These are phyloP conservation scores for Lepeophtheirus salmonis DNA, from an alignment of 1,140 invertebrate species.

Conservation along the genomic window DNA sequence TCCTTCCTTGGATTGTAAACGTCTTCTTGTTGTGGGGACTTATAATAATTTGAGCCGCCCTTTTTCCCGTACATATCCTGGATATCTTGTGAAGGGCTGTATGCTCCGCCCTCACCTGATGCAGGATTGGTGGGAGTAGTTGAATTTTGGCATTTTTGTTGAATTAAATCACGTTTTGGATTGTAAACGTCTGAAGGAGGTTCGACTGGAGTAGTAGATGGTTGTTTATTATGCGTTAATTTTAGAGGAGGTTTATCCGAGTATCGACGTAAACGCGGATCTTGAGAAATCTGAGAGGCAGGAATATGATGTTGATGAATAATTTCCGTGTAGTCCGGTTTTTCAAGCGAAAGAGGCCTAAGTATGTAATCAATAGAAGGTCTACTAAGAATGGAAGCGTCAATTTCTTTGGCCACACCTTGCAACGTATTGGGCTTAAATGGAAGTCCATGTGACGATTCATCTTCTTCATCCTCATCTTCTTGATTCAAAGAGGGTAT, in stretches of 20 bases:
- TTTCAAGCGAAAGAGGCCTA: background rate
- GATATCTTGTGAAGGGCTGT: background rate
- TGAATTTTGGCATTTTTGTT: background rate
- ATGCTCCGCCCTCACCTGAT: background rate
- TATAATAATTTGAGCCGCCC: background rate
- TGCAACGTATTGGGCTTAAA: conserved; percentile 2
- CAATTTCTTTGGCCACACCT: conserved; percentile 9
- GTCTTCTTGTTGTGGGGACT: background rate
- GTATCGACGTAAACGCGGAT: conserved; percentile 14
- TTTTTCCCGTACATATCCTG: background rate
- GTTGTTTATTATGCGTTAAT: no score
- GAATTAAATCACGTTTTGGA: background rate
- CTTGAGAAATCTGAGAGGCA: background rate
- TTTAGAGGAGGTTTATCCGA: background rate
- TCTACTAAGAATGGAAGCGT: conserved; percentile 3
- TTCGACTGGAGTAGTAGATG: no score
- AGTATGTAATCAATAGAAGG: conserved; percentile 8
- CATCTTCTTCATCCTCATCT: conserved; percentile 5
- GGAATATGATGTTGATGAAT: background rate
- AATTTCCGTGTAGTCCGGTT: conserved; percentile 10
- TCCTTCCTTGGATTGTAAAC: background rate
- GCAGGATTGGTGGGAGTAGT: no score
- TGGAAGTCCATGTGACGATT: background rate
- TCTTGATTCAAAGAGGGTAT: background rate
- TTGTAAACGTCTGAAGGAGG: conserved; percentile 2